Conservation (phyloP, 2,888 invertebrate genomes). For the Mechanitis messenoides region DNA sequence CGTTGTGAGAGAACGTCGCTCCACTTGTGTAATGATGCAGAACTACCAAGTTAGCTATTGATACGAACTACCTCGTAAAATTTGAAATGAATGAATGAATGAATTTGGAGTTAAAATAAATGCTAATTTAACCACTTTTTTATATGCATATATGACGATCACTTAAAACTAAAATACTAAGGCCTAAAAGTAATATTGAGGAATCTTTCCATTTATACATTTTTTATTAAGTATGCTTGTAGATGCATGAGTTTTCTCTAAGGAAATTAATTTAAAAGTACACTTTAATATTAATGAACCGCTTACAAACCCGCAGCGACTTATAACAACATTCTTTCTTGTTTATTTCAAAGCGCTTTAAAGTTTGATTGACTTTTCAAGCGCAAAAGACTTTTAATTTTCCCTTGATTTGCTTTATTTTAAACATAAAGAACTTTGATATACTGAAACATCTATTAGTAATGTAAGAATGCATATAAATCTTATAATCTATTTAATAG, state of each 20-base stretch:
- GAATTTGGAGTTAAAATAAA: too few relatives aligned
- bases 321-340: constrained; percentile 1
- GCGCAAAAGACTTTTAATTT: constrained; percentile 4
- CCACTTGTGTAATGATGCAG: constrained; percentile 4
- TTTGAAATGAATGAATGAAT: too few relatives aligned
- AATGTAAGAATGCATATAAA: too few relatives aligned
- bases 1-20: constrained; percentile 5
- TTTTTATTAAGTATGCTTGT: too few relatives aligned
- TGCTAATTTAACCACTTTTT: too few relatives aligned
- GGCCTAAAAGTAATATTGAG: too few relatives aligned
- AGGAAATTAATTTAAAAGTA: neutral
- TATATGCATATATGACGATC: too few relatives aligned
- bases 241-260: neutral
- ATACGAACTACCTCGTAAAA: too few relatives aligned
- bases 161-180: too few relatives aligned
- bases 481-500: too few relatives aligned
- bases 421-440: neutral
- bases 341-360: constrained; percentile 38
- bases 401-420: neutral
- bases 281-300: constrained; percentile 4
- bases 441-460: too few relatives aligned
- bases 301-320: constrained; percentile 5
- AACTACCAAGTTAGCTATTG: neutral
- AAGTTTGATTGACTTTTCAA: constrained; percentile 67
- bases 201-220: too few relatives aligned